Conservation (phyloP, 2,888 invertebrate species). For the Euplagia quadripunctaria region DNA sequence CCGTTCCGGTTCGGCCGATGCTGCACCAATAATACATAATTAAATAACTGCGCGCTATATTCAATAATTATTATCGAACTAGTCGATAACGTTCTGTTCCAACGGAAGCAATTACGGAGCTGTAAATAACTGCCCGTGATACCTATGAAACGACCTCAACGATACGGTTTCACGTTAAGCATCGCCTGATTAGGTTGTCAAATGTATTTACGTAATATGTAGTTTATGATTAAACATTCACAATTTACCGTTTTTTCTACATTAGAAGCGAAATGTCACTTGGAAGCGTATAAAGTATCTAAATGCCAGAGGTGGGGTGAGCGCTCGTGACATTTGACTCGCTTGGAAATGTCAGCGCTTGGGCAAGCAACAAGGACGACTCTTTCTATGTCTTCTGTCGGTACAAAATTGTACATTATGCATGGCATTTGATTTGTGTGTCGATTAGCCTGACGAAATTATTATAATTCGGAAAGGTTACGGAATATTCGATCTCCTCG, state of each 20-base stretch:
- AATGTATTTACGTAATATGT: constrained; percentile 33
- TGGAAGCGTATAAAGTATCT: constrained; percentile 57
- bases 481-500: constrained; percentile 82
- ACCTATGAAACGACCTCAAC: neutral
- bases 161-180: constrained; percentile 9
- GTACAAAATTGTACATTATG: constrained; percentile 78
- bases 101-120: constrained; percentile 6
- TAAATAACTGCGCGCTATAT: constrained; percentile 12
- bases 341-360: constrained; percentile 84
- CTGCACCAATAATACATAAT: constrained; percentile 59
- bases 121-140: neutral
- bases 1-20: constrained; percentile 72
- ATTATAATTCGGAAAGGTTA: constrained; percentile 80
- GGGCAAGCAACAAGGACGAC: constrained; percentile 86
- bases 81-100: neutral
- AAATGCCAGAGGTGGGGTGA: constrained; percentile 83
- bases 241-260: constrained; percentile 55
- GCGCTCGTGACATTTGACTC: constrained; percentile 85
- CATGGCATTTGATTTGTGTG: constrained; percentile 83
- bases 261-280: constrained; percentile 77
- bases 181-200: constrained; percentile 19
- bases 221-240: constrained; percentile 48
- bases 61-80: constrained; percentile 3
- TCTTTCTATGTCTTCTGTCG: constrained; percentile 83
- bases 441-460: constrained; percentile 77